These are phyloP conservation scores for Balearica regulorum DNA, from an alignment of 2,797 vertebrate species.

Conservation along the genomic window DNA sequence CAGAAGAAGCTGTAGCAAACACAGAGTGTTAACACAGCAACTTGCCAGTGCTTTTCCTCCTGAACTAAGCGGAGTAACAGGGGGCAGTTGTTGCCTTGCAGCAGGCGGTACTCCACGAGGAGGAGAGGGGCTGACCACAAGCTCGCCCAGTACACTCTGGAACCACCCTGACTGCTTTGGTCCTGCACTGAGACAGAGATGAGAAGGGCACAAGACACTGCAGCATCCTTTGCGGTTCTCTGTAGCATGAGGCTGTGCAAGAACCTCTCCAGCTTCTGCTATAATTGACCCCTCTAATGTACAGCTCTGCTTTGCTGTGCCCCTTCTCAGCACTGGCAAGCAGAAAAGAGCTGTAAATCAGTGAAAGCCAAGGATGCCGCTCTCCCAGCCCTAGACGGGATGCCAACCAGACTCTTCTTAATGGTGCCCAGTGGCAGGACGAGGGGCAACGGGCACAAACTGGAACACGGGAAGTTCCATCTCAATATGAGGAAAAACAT, in stretches of 20 bases:
- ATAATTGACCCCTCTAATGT: neutral
- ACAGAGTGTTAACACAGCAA: neutral
- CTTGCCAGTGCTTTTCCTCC: neutral
- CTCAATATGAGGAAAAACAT: no score
- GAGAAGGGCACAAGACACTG: neutral
- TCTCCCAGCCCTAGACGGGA: neutral
- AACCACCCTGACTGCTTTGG: neutral
- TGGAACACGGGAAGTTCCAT: no score
- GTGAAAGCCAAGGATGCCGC: neutral
- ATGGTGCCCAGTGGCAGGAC: no score
- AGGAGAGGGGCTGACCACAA: neutral
- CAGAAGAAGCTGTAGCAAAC: neutral
- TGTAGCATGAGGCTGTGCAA: neutral
- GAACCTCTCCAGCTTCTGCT: neutral
- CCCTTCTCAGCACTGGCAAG: neutral
- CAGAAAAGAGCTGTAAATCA: neutral
- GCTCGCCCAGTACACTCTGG: rapidly evolving
- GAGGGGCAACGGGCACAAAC: no score
- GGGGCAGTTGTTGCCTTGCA: neutral
- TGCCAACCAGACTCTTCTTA: no score
- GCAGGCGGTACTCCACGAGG: neutral
- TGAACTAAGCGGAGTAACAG: rapidly evolving
- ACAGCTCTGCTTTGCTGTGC: neutral
- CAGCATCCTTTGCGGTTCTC: neutral
- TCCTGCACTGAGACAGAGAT: neutral